phyloP scores from a whole-genome alignment of 2,113 vertebrate species.

The Apeltes quadracus region DNA sequence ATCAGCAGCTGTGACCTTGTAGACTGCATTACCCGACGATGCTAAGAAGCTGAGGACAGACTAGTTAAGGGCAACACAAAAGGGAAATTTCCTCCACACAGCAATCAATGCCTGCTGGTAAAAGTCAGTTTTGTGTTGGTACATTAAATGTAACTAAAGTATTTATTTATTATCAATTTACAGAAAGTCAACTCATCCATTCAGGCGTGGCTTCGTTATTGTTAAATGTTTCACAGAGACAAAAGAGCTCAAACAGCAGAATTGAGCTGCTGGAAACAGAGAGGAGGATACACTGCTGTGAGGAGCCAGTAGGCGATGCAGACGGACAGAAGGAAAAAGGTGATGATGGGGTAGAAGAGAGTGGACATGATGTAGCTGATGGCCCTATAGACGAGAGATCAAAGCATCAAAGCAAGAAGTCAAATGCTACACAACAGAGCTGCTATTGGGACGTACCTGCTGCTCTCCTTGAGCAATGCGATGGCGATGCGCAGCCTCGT shows the following conservation, averaged over 20 bases:
- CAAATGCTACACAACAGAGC: not conserved
- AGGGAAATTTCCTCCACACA: not conserved
- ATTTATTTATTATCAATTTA: too few relatives aligned
- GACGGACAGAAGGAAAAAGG: slow-evolving; percentile 90
- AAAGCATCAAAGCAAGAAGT: too few relatives aligned
- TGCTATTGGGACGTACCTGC: slow-evolving; percentile 84
- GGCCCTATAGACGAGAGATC: slow-evolving; percentile 82
- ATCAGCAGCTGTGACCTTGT: slow-evolving; percentile 87
- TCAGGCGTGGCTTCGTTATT: not conserved
- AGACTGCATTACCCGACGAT: slow-evolving; percentile 90
- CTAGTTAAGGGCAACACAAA: slow-evolving; percentile 57
- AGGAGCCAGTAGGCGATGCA: slow-evolving; percentile 94
- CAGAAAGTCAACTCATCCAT: not conserved
- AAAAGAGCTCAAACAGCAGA: not conserved
- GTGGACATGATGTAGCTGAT: slow-evolving; percentile 91
- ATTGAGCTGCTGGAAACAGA: not conserved
- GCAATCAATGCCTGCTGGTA: not conserved
- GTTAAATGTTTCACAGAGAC: not conserved
- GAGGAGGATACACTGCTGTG: slow-evolving; percentile 93
- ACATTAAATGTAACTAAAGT: not conserved
- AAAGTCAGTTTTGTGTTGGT: not conserved
- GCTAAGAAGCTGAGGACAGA: slow-evolving; percentile 85
- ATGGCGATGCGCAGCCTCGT: slow-evolving; percentile 88
- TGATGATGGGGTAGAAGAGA: slow-evolving; percentile 91
- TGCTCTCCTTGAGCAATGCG: slow-evolving; percentile 91